phyloP scores from a whole-genome alignment of 2,113 vertebrate species.

The Cottus gobio region DNA sequence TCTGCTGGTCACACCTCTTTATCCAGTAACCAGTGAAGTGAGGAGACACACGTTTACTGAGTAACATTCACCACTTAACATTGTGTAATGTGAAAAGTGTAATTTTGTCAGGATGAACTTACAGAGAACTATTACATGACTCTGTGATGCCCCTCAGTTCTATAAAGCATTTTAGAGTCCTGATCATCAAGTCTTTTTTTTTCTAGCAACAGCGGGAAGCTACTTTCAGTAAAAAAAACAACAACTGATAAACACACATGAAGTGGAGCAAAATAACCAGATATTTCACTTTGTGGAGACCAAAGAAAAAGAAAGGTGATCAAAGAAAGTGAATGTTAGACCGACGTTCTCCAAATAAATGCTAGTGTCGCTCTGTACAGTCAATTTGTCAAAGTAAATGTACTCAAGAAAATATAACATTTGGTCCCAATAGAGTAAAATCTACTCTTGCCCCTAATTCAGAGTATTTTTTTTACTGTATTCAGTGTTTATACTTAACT shows the following conservation, averaged over 20 bases:
- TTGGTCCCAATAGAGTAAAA: too few species aligned
- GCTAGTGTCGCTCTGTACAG: not conserved
- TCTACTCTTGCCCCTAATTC: too few species aligned
- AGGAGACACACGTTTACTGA: not conserved
- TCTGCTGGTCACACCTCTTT: slow-evolving; percentile 50
- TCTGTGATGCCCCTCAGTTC: not conserved
- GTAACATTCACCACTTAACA: not conserved
- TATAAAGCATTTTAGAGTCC: not conserved
- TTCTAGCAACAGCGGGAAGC: not conserved
- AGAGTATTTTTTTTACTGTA: too few species aligned
- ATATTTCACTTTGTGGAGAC: not conserved
- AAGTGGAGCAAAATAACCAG: not conserved
- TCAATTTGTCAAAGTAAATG: too few species aligned
- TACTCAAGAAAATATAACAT: too few species aligned
- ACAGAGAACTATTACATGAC: not conserved
- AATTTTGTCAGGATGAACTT: not conserved
- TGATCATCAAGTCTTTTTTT: not conserved
- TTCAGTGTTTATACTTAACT: too few species aligned
- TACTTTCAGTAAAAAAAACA: not conserved
- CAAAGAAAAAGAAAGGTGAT: slow-evolving; percentile 2
- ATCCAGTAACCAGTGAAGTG: not conserved
- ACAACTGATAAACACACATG: not conserved
- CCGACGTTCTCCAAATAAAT: not conserved
- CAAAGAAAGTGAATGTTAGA: not conserved
- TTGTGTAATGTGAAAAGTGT: not conserved